Conservation (phyloP, 2,888 invertebrate genomes). For the Dolomedes plantarius region DNA sequence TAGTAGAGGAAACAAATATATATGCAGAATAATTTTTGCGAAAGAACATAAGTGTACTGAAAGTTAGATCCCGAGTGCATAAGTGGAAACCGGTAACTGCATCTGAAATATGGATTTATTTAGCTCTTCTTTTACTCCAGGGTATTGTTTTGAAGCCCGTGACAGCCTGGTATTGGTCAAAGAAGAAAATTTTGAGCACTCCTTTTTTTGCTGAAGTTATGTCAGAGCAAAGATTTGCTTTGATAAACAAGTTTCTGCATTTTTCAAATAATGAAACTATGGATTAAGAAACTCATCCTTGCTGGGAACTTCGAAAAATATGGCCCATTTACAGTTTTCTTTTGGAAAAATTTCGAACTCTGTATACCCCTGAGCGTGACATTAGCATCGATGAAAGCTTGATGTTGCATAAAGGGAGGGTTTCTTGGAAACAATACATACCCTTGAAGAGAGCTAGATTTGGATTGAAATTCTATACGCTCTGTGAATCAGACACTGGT, state of each 20-base stretch:
- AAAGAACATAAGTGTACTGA: background rate
- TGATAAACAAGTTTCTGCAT: background rate
- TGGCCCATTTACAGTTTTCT: background rate
- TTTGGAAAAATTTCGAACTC: background rate
- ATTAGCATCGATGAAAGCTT: slow-evolving; percentile 13
- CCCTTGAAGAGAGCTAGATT: slow-evolving; percentile 2
- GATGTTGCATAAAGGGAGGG: background rate
- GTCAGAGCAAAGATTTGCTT: background rate
- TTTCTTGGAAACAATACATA: slow-evolving; percentile 6
- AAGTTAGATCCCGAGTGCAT: background rate
- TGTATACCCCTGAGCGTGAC: background rate
- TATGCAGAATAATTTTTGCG: slow-evolving; percentile 3
- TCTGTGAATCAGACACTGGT: too few species aligned
- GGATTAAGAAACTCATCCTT: background rate
- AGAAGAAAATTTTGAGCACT: background rate
- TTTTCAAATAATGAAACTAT: background rate
- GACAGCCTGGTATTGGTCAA: background rate
- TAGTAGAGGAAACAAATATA: background rate
- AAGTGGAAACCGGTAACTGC: background rate
- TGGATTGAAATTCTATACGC: background rate
- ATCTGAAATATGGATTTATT: background rate
- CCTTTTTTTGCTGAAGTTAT: slow-evolving; percentile 1
- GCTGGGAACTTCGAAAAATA: background rate
- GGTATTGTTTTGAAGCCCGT: background rate
- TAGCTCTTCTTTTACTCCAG: background rate